Base-by-base conservation (phyloP, 1,140 invertebrate genomes). In the Drosophila pseudoobscura region DNA sequence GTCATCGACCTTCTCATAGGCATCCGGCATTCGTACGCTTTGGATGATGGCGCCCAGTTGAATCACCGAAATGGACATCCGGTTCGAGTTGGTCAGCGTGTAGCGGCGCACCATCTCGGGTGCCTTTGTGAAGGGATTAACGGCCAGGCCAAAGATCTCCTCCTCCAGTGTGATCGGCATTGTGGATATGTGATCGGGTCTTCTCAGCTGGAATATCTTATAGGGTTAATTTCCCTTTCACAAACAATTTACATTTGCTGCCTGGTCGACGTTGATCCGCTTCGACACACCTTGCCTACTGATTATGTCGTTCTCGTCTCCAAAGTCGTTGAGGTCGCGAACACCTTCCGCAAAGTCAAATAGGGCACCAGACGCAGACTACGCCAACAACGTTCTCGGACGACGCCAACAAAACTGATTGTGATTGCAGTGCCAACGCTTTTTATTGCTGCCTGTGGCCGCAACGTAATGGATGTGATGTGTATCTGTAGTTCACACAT, bases 31-130 rank as follows among this genome's bases (percentile, higher is more conserved):
- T 87, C 93, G 92, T 17, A 98, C 93, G 26, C 94, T 94, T 31
- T 95, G 95, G 43, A 97, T 94, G 6, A 95, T 95, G 6, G 96
- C 96, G 22, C 97, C 97, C 89, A 96, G 95, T 31, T 93, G 95
- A 52, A 97, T 96, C 0, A 95, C 93, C 71, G 94, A 93, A 8
- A 88, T 93, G 9, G 90, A 92, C 76, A 95, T 92, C 13, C 93
- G 93, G 57, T 92, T 93, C 11, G 83, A 63, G 69, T 95, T 95
- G 17, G 76, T 92, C 92, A 96, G 93, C 1, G 94, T 96, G 73
- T 92, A 94, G 53, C 92, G 92, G 51, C 91, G 92, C 6, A 93
- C 92, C 15, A 71, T 70, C 63, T 92, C 89, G n/a, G 84, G 80
- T 4, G 89, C 80, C n/a, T 91, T 91, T 2, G 89, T 80, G 13